Base-by-base conservation (phyloP, 2,797 vertebrate species). In the Mionectes olivaceus region DNA sequence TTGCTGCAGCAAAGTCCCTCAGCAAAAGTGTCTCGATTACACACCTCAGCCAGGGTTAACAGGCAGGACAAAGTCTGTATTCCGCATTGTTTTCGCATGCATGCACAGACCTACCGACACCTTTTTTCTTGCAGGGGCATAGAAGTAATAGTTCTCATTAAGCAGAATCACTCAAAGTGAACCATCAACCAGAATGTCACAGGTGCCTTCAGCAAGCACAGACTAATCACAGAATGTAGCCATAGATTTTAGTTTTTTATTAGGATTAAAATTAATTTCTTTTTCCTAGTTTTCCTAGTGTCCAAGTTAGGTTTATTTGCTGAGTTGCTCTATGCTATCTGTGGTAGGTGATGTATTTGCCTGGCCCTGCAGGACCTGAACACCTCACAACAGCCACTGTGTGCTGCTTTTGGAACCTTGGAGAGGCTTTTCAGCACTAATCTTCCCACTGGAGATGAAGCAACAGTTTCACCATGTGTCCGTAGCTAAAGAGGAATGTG, bases 401-500 rank as follows among this genome's bases (percentile, higher is more conserved):
- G 9, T 18, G 35, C 37, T 69, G 23, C 23, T 69, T 69, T 17
- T 28, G 78, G 16, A 35, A 19, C 16, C 46, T 83, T n/a, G 30
- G 35, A 59, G 61, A 83, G 83, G 65, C 80, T 68, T n/a, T 50
- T 30, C 70, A n/a, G 5, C 49, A 1, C 77, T 74, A 5, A 90
- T 82, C 49, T 52, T 23, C 69, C 32, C 39, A 0, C 55, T 76
- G 47, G 32, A 76, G 75, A 7, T 61, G 52, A 35, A 69, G 73
- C 63, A 83, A n/a, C 63, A 53, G 24, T 60, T 8, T 0, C 44
- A 4, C 32, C 27, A 0, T 8, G 53, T 67, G 39, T 71, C 96
- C 41, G 0, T 89, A 49, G 60, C 89, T 77, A 95, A 96, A 73
- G 52, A 83, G 94, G 89, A 96, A 93, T 90, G 93, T 52, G 56